Base-by-base conservation (phyloP, 2,888 invertebrate genomes). In the Xylota segnis region DNA sequence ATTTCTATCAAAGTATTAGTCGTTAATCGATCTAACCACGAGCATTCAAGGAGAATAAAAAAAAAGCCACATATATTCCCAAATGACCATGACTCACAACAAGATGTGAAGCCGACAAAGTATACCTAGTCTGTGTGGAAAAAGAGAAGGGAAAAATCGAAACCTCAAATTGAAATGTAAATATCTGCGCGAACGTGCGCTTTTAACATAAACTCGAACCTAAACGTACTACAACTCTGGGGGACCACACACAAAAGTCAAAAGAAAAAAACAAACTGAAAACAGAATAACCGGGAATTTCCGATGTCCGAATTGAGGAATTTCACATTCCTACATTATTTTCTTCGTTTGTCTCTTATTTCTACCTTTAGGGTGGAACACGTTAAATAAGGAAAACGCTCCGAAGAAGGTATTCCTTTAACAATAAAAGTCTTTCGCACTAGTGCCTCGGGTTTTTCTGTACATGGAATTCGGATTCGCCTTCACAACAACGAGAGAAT, bases 161-260 rank as follows among this genome's bases (percentile, higher is more conserved):
- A 61, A 61, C 59, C 77, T 77, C 61, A 77, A 59, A 68, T 70
- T 70, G 52, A 68, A 68, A 59, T 68, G 59, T 52, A 74, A 74
- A 74, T 68, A 61, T 50, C 66, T 43, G 23, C 27, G 16, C 40
- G 68, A 54, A 77, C 68, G 76, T 76, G 76, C 58, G 58, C 66
- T 47, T 40, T 29, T 16, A 50, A 40, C 37, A 29, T 32, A 32
- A 18, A 18, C 58, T 10, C 10, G 12, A 40, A 40, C 23, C 23
- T 18, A 45, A 68, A 68, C 32, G 45, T 34, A 47, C 29, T 40
- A 37, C 29, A 10, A 16, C n/a, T n/a, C n/a, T 18, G 27, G 32
- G 29, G 29, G 32, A 66, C 54, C 27, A 54, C 52, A 23, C 16
- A 7, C 16, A 10, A 32, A 0, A 9, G 12, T 10, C 12, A n/a